Base-by-base conservation (phyloP, 1,140 invertebrate species). In the Papilio dardanus region DNA sequence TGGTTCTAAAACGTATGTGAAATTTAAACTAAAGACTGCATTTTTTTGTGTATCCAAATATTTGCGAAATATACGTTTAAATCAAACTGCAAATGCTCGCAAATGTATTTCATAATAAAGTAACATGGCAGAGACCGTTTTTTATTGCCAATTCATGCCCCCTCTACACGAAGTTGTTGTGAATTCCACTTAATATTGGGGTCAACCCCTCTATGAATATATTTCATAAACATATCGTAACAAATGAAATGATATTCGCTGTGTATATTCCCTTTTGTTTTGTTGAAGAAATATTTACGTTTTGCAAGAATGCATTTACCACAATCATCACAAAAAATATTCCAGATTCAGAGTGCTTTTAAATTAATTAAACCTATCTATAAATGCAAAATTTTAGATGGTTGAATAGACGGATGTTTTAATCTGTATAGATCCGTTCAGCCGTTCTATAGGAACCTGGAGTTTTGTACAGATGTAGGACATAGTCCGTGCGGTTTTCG, bases 151-250 rank as follows among this genome's bases (percentile, higher is more conserved):
- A 73, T 30, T 54, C 69, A 73, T 73, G 69, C 54, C 69, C 69
- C 69, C 21, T 42, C 69, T 73, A 31, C 33, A 33, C 46, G 19
- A 73, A 54, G 21, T 50, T 37, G 40, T 73, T 73, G 69, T 33
- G 69, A 73, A 73, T 54, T 54, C 69, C 69, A 73, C 46, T 71
- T 71, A 71, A 71, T 71, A 71, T 68, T 71, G 21, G 42, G 69
- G 69, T 46, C 69, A 71, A 54, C 40, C 69, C 42, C 69, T 69
- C 67, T 40, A 50, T 50, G 69, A 71, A 71, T 71, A 71, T 71
- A 71, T 71, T 50, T 71, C 40, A 71, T 71, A 71, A 71, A 71
- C 69, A 71, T 71, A 50, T 50, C 69, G 16, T 6, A 28, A 71
- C 24, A 71, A 71, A 71, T 71, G 31, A 68, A 68, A 68, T 37